phyloP scores from a whole-genome alignment of 2,888 invertebrate genomes.

The Patella ulyssiponensis region DNA sequence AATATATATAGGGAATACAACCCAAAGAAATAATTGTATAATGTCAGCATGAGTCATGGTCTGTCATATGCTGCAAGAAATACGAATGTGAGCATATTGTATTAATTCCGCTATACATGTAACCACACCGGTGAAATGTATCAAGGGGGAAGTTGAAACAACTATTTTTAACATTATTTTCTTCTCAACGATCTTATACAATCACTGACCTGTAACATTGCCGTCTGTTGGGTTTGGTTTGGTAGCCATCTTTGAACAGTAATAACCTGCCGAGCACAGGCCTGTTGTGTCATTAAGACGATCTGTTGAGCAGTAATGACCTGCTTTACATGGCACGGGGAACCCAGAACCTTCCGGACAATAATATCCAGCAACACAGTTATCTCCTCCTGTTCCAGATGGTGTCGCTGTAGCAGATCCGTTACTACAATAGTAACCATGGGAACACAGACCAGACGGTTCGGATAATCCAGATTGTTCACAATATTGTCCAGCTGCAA shows the following conservation, averaged over 20 bases:
- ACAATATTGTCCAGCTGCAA: conserved; percentile 66
- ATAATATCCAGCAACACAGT: conserved; percentile 58
- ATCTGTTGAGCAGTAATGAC: conserved; percentile 60
- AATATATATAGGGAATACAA: too few relatives aligned
- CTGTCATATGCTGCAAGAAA: too few relatives aligned
- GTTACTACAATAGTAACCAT: conserved; percentile 85
- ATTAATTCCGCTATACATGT: too few relatives aligned
- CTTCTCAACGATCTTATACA: background rate
- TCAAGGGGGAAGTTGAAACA: too few relatives aligned
- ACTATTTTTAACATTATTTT: background rate
- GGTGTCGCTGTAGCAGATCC: conserved; percentile 86
- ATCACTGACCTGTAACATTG: conserved; percentile 59
- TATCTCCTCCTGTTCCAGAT: conserved; percentile 50
- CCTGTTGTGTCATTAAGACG: conserved; percentile 60
- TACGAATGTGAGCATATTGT: too few relatives aligned
- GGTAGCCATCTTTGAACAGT: conserved; percentile 57
- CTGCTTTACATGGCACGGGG: conserved; percentile 60
- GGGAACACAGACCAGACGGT: conserved; percentile 60
- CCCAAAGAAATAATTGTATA: too few relatives aligned
- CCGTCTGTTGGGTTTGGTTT: conserved; percentile 63
- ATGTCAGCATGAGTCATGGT: too few relatives aligned
- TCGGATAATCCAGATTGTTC: conserved; percentile 49
- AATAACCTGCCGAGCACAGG: conserved; percentile 62
- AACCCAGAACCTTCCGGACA: conserved; percentile 62
- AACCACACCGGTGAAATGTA: too few relatives aligned